Percentiles rank a stretch among this genome's conserved stretches.
Conservation (phyloP, 2,888 invertebrate genomes). For the Acanthosepion lycidas region DNA sequence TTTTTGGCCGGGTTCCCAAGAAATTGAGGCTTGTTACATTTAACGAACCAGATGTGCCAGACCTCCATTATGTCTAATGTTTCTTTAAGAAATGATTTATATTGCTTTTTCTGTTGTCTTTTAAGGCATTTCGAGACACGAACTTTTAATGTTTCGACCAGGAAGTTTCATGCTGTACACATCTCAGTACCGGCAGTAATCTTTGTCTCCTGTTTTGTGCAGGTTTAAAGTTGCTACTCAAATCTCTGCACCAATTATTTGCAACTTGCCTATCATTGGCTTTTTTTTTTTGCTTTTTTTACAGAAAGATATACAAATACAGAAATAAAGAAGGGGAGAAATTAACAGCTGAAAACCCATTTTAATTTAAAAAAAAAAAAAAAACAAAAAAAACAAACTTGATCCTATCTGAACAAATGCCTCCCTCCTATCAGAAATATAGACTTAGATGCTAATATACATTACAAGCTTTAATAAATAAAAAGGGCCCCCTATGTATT, state of each 20-base stretch:
- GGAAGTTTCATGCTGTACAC: neutral
- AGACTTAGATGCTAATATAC: too few relatives aligned
- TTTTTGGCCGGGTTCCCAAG: slow-evolving; percentile 23
- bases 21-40: neutral
- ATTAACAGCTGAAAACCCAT: neutral
- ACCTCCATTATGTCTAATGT: neutral
- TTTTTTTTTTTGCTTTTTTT: neutral
- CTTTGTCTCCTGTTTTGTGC: neutral
- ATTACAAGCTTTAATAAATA: too few relatives aligned
- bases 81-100: neutral
- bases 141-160: neutral
- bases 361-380: neutral
- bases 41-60: neutral
- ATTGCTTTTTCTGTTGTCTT: neutral
- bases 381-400: neutral
- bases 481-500: too few relatives aligned
- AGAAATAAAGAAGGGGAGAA: neutral
- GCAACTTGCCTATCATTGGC: neutral
- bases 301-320: neutral
- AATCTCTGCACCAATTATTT: neutral
- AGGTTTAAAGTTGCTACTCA: neutral
- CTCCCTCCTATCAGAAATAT: too few relatives aligned
- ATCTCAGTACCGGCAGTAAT: neutral
- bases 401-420: neutral
- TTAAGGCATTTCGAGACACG: neutral